Evolutionary conservation across 2,888 invertebrate species (phyloP), one percentile per base, ranked within the genome.

Genomic region (Theretra japonica): DNA sequence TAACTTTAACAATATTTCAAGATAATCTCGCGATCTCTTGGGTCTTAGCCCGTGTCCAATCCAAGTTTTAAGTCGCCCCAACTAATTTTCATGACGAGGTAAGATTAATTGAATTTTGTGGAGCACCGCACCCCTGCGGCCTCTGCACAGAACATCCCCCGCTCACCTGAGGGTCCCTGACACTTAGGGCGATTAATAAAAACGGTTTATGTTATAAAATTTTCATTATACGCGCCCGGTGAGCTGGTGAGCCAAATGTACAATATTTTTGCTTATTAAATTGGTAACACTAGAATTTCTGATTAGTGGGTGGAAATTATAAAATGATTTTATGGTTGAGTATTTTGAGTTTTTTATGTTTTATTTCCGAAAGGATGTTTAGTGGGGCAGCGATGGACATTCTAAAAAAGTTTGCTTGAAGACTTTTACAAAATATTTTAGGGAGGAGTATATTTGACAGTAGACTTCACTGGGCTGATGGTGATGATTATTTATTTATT

Each of bases 61-160:
- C 71, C 72, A 74, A 82, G 82, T 83, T 86, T 84, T 82, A 83
- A 86, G 86, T 84, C 82, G 79, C 80, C 79, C 82, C 78, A 84
- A 88, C 88, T 88, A 89, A 90, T 90, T 89, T 88, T 86, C 83
- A 86, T 84, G 86, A 84, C 84, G 88, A 83, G 87, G 84, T 81
- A 77, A 84, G 83, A 88, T 88, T 90, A 91, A 91, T 91, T 89
- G 88, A 90, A 89, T 88, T 77, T 76, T 72, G 75, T 74, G 79
- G 77, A 78, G 77, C 74, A 70, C 86, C 85, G 79, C 83, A 81
- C 25, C 6, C 23, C 60, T 48, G 50, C 60, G 57, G 62, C 33
- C 50, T 60, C 57, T 56, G 56, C 68, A 23, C 60, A n/a, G 60
- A 17, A 7, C 30, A n/a, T 58, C 56, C 25, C 30, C 72, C 23